phyloP scores from a whole-genome alignment of 2,888 invertebrate species.

The Tiliacea aurago region DNA sequence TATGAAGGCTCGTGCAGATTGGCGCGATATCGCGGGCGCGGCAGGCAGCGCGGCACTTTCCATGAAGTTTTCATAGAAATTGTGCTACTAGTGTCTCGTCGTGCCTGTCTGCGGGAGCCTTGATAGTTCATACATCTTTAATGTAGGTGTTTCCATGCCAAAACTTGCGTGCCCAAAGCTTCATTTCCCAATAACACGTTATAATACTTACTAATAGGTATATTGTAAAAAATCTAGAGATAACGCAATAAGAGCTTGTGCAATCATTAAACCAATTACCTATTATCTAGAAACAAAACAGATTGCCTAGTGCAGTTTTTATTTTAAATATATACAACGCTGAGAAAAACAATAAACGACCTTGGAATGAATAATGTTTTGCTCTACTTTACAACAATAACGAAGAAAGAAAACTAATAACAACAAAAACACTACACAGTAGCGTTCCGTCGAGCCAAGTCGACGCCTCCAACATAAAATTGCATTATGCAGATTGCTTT shows the following conservation, averaged over 20 bases:
- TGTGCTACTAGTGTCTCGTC: too few relatives aligned
- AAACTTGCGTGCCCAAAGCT: neutral
- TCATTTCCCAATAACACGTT: neutral
- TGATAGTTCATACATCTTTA: neutral
- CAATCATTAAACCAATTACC: constrained; percentile 17
- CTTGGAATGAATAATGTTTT: constrained; percentile 62
- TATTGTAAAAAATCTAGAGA: constrained; percentile 1
- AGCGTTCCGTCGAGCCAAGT: constrained; percentile 72
- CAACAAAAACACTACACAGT: constrained; percentile 65
- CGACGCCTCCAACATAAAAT: constrained; percentile 70
- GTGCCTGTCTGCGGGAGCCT: too few relatives aligned
- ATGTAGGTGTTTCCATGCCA: neutral
- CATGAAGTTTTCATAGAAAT: too few relatives aligned
- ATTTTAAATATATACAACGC: constrained; percentile 45
- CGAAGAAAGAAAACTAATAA: constrained; percentile 56
- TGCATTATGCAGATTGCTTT: constrained; percentile 76
- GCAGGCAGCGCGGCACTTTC: too few relatives aligned
- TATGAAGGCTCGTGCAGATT: neutral
- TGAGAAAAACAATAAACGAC: constrained; percentile 62
- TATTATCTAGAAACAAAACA: constrained; percentile 38
- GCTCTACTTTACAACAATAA: constrained; percentile 53
- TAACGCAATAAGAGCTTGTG: constrained; percentile 30
- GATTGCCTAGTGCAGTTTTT: constrained; percentile 46
- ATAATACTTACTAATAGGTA: neutral
- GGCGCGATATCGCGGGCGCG: too few relatives aligned